phyloP scores from a whole-genome alignment of 2,113 vertebrate genomes.

The Cettia cetti region DNA sequence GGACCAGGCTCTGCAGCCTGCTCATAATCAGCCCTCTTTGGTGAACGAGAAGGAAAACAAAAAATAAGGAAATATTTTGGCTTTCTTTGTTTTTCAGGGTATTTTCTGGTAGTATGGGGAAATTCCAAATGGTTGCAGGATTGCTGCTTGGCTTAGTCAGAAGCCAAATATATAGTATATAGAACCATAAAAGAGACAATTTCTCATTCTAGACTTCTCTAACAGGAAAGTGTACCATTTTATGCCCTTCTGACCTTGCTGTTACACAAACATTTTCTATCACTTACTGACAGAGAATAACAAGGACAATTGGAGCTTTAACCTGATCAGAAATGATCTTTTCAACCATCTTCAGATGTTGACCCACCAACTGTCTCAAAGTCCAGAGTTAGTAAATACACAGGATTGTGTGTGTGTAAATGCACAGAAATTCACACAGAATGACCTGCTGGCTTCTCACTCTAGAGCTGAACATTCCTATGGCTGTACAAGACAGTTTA shows the following conservation, averaged over 20 bases:
- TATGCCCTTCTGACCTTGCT: background rate
- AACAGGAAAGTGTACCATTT: background rate
- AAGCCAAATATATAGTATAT: background rate
- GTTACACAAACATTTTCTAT: background rate
- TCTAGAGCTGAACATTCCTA: background rate
- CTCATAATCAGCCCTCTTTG: background rate
- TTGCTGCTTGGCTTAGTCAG: background rate
- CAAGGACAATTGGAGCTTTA: background rate
- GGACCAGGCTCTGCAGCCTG: background rate
- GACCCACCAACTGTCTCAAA: background rate
- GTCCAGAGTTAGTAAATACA: background rate
- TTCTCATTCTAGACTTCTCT: background rate
- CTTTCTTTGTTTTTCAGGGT: background rate
- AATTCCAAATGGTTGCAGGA: background rate
- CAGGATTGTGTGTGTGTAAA: background rate
- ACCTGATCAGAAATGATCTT: background rate
- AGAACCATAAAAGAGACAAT: background rate
- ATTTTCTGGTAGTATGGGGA: background rate
- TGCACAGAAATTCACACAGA: background rate
- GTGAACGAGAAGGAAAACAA: background rate
- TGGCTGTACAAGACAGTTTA: background rate
- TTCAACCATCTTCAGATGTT: background rate
- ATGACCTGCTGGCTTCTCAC: accelerated
- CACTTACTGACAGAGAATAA: background rate
- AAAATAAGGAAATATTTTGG: background rate